Conservation (phyloP, 2,888 invertebrate species). For the Drosophila borealis region DNA sequence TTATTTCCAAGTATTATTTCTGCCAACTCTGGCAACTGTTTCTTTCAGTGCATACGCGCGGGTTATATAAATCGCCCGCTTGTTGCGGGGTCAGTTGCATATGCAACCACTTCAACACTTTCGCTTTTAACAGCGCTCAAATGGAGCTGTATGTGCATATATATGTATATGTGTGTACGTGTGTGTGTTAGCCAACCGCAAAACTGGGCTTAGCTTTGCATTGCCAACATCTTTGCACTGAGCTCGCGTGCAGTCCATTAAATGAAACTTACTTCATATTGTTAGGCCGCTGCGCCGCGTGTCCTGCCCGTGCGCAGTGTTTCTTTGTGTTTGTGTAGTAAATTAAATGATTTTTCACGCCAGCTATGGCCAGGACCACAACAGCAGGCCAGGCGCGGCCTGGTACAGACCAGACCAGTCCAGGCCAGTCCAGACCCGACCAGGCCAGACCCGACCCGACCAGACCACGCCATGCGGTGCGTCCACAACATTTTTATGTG, state of each 20-base stretch:
- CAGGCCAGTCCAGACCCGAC: slow-evolving; percentile 6
- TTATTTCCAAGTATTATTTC: neutral
- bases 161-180: slow-evolving; percentile 10
- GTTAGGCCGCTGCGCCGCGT: slow-evolving; percentile 52
- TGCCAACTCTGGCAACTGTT: neutral
- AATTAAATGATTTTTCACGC: slow-evolving; percentile 80
- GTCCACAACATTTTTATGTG: slow-evolving; percentile 75
- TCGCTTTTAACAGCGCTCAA: slow-evolving; percentile 41
- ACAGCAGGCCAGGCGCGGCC: slow-evolving; percentile 12
- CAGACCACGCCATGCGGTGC: slow-evolving; percentile 57
- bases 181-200: slow-evolving; percentile 47
- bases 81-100: slow-evolving; percentile 40
- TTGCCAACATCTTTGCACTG: slow-evolving; percentile 39
- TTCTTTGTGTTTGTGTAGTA: slow-evolving; percentile 65
- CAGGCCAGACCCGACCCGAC: slow-evolving; percentile 18
- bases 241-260: slow-evolving; percentile 73
- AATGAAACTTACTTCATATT: slow-evolving; percentile 77
- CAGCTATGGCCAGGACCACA: slow-evolving; percentile 38
- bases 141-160: slow-evolving; percentile 3
- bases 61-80: slow-evolving; percentile 28
- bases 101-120: slow-evolving; percentile 49
- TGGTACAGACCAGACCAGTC: slow-evolving; percentile 8
- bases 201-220: slow-evolving; percentile 54
- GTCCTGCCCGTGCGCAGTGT: slow-evolving; percentile 6
- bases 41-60: neutral